Evolutionary conservation across 2,888 invertebrate species (phyloP).

Genomic region (Noctua comes): DNA sequence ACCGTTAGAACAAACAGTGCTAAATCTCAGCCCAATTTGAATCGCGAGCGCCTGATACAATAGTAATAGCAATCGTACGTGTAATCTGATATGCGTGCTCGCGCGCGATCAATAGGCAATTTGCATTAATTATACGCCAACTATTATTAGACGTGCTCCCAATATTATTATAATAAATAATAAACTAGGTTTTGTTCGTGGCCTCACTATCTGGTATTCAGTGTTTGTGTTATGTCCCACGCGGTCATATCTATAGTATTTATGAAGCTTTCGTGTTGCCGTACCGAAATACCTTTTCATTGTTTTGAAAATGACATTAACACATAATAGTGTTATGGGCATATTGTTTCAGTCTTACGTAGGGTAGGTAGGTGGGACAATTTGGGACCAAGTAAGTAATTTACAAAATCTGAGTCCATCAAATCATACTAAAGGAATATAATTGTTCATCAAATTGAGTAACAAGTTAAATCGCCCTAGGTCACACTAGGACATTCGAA

Average conservation of each 20-base stretch:
- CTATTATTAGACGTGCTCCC: slow-evolving; percentile 51
- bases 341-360: background rate
- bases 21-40: slow-evolving; percentile 40
- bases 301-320: slow-evolving; percentile 30
- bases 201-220: slow-evolving; percentile 47
- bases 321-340: slow-evolving; percentile 1
- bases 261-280: slow-evolving; percentile 48
- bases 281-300: slow-evolving; percentile 36
- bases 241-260: slow-evolving; percentile 55
- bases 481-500: background rate
- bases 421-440: background rate
- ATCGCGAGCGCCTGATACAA: slow-evolving; percentile 62
- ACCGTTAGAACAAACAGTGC: slow-evolving; percentile 40
- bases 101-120: slow-evolving; percentile 65
- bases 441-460: background rate
- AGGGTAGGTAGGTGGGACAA: background rate
- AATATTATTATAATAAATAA: slow-evolving; percentile 63
- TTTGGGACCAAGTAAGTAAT: background rate
- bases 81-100: slow-evolving; percentile 65
- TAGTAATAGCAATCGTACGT: slow-evolving; percentile 62
- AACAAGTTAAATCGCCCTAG: background rate
- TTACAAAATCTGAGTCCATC: background rate
- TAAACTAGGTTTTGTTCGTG: slow-evolving; percentile 60
- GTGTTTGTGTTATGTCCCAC: slow-evolving; percentile 43
- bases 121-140: slow-evolving; percentile 64